A percentile compares a stretch with the other conserved stretches of the same genome.
phyloP scores from a whole-genome alignment of 2,888 invertebrate species.

The Anagyrus pseudococci region DNA sequence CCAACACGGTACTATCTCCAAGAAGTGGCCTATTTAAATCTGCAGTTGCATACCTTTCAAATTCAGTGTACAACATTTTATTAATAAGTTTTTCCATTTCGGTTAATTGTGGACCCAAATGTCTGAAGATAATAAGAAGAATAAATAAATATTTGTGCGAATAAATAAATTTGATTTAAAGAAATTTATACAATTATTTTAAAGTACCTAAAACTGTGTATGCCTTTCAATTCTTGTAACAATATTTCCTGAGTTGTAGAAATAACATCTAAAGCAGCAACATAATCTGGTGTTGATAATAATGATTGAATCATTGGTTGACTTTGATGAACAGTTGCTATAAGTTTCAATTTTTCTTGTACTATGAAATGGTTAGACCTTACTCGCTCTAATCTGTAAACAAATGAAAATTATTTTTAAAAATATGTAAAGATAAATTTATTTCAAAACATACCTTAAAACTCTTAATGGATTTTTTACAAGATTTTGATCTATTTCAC shows the following conservation, averaged over 20 bases:
- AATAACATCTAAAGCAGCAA: constrained; percentile 95
- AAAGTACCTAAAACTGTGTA: constrained; percentile 82
- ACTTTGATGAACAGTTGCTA: constrained; percentile 96
- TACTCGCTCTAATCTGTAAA: constrained; percentile 68
- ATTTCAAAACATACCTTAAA: constrained; percentile 60
- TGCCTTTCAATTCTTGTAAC: constrained; percentile 85
- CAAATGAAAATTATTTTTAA: neutral
- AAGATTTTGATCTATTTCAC: constrained; percentile 77
- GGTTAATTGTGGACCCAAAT: constrained; percentile 91
- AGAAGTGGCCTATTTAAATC: constrained; percentile 86
- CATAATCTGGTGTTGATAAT: constrained; percentile 94
- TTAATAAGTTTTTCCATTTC: constrained; percentile 97
- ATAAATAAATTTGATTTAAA: constrained; percentile 1
- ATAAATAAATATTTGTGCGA: neutral
- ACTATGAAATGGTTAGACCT: constrained; percentile 72
- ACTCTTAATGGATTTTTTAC: constrained; percentile 83
- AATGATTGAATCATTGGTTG: constrained; percentile 96
- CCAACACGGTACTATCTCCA: constrained; percentile 69
- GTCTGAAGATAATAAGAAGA: constrained; percentile 66
- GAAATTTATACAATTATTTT: constrained; percentile 19
- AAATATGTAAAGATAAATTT: neutral
- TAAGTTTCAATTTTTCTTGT: constrained; percentile 81
- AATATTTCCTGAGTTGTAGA: constrained; percentile 95
- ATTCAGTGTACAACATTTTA: constrained; percentile 95
- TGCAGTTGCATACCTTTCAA: constrained; percentile 87